Base-by-base conservation (phyloP, 2,113 vertebrate species). In the Theristicus caerulescens region DNA sequence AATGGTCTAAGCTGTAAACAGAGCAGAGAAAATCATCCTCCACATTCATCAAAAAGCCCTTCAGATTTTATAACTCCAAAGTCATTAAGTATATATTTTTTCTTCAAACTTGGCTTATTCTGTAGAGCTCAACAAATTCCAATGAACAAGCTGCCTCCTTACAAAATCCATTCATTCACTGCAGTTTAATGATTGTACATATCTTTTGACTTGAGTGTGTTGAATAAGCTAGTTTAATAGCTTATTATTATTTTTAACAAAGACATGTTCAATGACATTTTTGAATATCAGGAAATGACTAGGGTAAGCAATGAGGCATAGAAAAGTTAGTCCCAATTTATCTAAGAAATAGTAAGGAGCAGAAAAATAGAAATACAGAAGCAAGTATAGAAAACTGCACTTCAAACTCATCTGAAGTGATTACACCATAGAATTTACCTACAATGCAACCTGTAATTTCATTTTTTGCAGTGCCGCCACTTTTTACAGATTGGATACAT, bases 191-290 rank as follows among this genome's bases (percentile, higher is more conserved):
- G 83, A 90, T 34, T 83, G 70, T 91, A 72, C 67, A 34, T 85
- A 77, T 93, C 79, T 97, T 95, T 89, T 90, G 73, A 95, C 32
- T 85, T 90, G 55, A 94, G 66, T 78, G 49, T 46, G 44, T 49
- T 94, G 86, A 96, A 94, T 90, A 93, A 93, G 71, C 32, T 77
- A 88, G 58, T 25, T 84, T 93, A 91, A 91, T 76, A 80, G 74
- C 70, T 82, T 90, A 77, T 94, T 96, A 96, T 96, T 85, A 91
- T 90, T 96, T 93, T 94, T 94, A 91, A 96, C 81, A 94, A 85
- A 95, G 94, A 73, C 57, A 62, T 47, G 51, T 85, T 97, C 93
- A 95, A 85, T 77, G 78, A 86, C 64, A 77, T 93, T 94, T 95
- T 58, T 91, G 89, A 96, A 96, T 94, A 90, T 77, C 91, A 80